These are phyloP conservation scores for Hypena proboscidalis DNA, from an alignment of 2,888 invertebrate genomes.

Conservation along the genomic window DNA sequence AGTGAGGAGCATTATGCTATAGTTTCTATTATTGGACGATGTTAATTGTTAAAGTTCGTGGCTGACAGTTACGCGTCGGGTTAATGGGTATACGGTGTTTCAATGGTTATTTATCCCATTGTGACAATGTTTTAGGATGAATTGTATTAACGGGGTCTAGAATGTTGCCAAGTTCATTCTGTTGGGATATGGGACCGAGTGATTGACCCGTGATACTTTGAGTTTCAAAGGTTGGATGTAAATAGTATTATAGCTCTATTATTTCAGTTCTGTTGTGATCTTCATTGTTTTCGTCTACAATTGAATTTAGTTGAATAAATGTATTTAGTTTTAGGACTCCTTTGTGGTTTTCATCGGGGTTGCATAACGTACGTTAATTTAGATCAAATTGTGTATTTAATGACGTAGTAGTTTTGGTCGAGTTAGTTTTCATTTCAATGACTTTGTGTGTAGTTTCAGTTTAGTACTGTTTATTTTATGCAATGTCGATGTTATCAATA, in stretches of 20 bases:
- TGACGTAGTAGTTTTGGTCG: neutral
- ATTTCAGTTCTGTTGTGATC: slow-evolving; percentile 28
- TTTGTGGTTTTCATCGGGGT: slow-evolving; percentile 21
- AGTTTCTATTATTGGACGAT: slow-evolving; percentile 78
- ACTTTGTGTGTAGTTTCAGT: no score
- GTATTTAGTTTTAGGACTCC: slow-evolving; percentile 18
- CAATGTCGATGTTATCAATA: no score
- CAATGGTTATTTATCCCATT: slow-evolving; percentile 72
- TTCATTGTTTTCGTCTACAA: slow-evolving; percentile 23
- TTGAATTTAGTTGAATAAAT: slow-evolving; percentile 14
- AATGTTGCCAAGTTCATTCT: slow-evolving; percentile 53
- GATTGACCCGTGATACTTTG: slow-evolving; percentile 50
- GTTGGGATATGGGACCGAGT: slow-evolving; percentile 37
- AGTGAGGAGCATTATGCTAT: slow-evolving; percentile 69
- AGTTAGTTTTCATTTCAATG: neutral
- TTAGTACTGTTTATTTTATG: no score
- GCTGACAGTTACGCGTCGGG: slow-evolving; percentile 72
- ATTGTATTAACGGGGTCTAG: slow-evolving; percentile 51
- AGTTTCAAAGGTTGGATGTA: slow-evolving; percentile 21
- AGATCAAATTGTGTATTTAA: neutral
- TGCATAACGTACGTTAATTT: slow-evolving; percentile 9
- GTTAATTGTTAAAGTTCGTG: slow-evolving; percentile 77
- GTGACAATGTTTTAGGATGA: slow-evolving; percentile 68
- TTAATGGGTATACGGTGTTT: slow-evolving; percentile 74
- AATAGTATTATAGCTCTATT: slow-evolving; percentile 13